Percentiles rank a stretch among this genome's conserved stretches.
phyloP scores from a whole-genome alignment of 2,888 invertebrate genomes.

The Drosophila borealis region DNA sequence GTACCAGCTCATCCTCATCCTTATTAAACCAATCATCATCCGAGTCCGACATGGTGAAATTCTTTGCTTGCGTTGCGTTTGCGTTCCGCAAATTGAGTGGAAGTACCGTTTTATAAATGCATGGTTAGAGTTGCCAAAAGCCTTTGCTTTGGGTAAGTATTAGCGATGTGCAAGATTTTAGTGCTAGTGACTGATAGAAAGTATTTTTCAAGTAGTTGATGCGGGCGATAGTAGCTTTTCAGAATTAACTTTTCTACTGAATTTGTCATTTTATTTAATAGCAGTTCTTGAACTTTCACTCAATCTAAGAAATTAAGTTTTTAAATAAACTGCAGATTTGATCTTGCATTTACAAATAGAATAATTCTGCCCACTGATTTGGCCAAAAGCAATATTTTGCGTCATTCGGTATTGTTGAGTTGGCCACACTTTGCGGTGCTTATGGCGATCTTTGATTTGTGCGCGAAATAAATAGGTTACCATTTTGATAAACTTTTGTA shows the following conservation, averaged over 20 bases:
- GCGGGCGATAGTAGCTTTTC: neutral
- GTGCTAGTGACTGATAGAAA: neutral
- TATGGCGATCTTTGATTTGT: neutral
- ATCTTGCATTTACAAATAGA: neutral
- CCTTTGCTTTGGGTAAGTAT: neutral
- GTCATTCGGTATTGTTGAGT: neutral
- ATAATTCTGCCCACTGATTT: neutral
- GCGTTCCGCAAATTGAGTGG: slow-evolving; percentile 5
- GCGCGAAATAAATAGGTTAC: slow-evolving; percentile 12
- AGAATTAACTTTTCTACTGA: neutral
- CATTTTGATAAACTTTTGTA: neutral
- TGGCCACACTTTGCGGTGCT: slow-evolving; percentile 7
- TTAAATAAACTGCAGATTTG: neutral
- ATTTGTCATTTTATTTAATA: neutral
- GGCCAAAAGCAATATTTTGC: neutral
- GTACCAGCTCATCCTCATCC: slow-evolving; percentile 82
- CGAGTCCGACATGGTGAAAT: slow-evolving; percentile 55
- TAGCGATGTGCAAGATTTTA: slow-evolving; percentile 11
- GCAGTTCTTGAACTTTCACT: neutral
- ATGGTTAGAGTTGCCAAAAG: slow-evolving; percentile 7
- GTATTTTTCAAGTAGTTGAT: slow-evolving; percentile 7
- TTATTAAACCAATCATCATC: slow-evolving; percentile 84
- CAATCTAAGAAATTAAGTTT: neutral
- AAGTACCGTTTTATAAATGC: slow-evolving; percentile 10
- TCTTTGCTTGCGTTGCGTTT: neutral